These are phyloP conservation scores for Glossophaga mutica DNA, from an alignment of 2,797 vertebrate species.

Conservation along the genomic window DNA sequence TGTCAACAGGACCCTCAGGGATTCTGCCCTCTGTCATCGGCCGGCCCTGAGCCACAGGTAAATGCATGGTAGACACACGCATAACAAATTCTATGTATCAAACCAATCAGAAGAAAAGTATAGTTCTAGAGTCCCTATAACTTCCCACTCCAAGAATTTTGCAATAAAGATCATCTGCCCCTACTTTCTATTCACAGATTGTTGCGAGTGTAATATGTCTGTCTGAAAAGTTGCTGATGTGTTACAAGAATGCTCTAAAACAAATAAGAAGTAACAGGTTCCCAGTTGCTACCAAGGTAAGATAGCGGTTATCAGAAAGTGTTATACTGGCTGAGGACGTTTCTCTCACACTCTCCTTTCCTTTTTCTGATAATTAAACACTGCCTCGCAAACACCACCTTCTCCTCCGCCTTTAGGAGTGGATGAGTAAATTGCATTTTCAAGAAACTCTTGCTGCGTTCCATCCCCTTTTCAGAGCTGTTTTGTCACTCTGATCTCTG, in stretches of 20 bases:
- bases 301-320: constrained; percentile 47
- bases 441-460: neutral
- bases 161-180: neutral
- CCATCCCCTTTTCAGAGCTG: neutral
- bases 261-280: neutral
- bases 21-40: neutral
- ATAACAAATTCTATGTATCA: neutral
- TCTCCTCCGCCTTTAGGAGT: neutral
- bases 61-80: neutral
- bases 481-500: constrained; percentile 10
- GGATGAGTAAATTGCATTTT: constrained; percentile 26
- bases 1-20: neutral
- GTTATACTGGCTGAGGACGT: neutral
- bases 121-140: neutral
- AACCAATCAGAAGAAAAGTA: neutral
- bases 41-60: neutral
- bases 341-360: neutral
- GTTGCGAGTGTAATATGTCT: neutral
- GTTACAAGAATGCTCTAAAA: neutral
- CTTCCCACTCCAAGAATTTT: neutral
- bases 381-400: neutral
- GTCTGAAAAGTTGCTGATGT: neutral
- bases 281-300: neutral
- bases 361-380: constrained; percentile 56
- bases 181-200: neutral